These are phyloP conservation scores for Labeo catla DNA, from an alignment of 2,113 vertebrate species.

Conservation along the genomic window DNA sequence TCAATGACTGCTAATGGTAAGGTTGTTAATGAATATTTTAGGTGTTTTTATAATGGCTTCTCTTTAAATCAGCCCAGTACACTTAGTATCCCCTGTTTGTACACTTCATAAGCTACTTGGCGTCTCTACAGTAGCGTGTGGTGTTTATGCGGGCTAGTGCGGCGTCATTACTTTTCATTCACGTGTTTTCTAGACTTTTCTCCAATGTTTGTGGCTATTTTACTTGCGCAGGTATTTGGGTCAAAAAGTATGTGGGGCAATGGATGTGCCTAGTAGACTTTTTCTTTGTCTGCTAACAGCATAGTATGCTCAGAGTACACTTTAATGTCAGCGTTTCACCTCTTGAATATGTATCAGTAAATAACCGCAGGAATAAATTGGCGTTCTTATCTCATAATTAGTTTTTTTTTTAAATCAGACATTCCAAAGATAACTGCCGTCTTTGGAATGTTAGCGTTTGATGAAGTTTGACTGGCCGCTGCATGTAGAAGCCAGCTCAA, in stretches of 20 bases:
- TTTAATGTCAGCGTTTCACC: conserved; percentile 29
- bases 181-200: conserved; percentile 2
- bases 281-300: conserved; percentile 16
- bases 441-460: conserved; percentile 32
- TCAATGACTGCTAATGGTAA: neutral
- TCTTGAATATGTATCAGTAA: conserved; percentile 7
- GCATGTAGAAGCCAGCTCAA: conserved; percentile 39
- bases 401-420: neutral
- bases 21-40: neutral
- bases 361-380: neutral
- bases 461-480: conserved; percentile 28
- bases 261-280: conserved; percentile 15
- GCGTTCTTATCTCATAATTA: neutral
- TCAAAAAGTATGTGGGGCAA: conserved; percentile 41
- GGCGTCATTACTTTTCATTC: neutral
- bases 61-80: neutral
- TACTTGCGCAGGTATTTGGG: conserved; percentile 24
- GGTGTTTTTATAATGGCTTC: neutral
- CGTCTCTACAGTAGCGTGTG: neutral
- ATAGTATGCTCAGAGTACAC: conserved; percentile 7
- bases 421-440: conserved; percentile 32
- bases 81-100: neutral
- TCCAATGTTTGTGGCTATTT: neutral
- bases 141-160: neutral
- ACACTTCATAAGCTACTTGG: neutral